Evolutionary conservation across 2,797 vertebrate genomes (phyloP), one percentile per base, ranked within the genome.

Genomic region (Gouania willdenowi): DNA sequence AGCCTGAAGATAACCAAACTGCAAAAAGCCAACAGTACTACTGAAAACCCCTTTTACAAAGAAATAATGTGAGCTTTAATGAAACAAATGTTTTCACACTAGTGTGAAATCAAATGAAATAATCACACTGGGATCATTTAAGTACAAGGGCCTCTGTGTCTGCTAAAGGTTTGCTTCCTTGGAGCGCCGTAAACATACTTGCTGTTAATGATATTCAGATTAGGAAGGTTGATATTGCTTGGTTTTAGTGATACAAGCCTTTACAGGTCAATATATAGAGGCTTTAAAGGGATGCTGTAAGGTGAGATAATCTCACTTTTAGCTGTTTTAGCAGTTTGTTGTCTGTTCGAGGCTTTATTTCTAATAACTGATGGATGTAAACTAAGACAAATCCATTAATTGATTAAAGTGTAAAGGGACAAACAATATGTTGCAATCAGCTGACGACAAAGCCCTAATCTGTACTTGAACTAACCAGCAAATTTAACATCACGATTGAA

Each of bases 101-200:
- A 41, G 24, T 53, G 57, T 43, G 37, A 58, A 58, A 66, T 53
- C 48, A 29, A 61, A 66, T 70, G 35, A 65, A 19, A 61, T 41
- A 42, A 34, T 58, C 59, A 46, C 41, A 54, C 11, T 2, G 46
- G 45, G 41, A 59, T 66, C 34, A 37, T 41, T 61, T 49, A 30
- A 50, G 19, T 34, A 71, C 46, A 33, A 50, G 16, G 39, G 39
- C 46, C 30, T 36, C 21, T 54, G 32, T 4, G 16, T 31, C 16
- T 41, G 38, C 14, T 19, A 17, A 13, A 42, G 23, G 25, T 24
- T n/a, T 32, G 31, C 8, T 23, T 45, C 20, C 6, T 35, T 9
- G 38, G 20, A 23, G 35, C 25, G 11, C 25, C 9, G 5, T 24
- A 14, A 48, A 37, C 11, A 13, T 25, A 20, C 10, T 14, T 44